phyloP scores from a whole-genome alignment of 1,140 invertebrate species.

The Anadara kagoshimensis region DNA sequence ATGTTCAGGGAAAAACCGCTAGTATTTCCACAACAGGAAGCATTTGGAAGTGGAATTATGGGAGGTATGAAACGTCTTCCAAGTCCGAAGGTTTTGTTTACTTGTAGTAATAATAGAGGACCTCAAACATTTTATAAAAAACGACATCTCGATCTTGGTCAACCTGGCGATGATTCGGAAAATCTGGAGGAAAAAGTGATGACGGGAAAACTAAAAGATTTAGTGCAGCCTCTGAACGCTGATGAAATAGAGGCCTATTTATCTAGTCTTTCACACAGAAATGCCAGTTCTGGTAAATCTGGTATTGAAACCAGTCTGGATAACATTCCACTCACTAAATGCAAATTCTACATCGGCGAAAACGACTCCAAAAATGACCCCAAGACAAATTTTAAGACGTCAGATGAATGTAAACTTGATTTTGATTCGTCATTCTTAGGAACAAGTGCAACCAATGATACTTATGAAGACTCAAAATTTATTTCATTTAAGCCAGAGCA shows the following conservation, averaged over 20 bases:
- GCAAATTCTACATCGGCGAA: constrained; percentile 57
- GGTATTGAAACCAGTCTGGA: constrained; percentile 36
- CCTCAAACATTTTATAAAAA: constrained; percentile 43
- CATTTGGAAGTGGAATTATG: too few species aligned
- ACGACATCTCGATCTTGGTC: constrained; percentile 51
- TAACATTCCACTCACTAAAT: constrained; percentile 57
- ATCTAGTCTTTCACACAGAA: constrained; percentile 49
- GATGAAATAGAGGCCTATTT: constrained; percentile 61
- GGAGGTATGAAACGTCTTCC: constrained; percentile 43
- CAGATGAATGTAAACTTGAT: not conserved
- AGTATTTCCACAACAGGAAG: too few species aligned
- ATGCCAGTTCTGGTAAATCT: constrained; percentile 4
- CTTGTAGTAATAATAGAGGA: constrained; percentile 32
- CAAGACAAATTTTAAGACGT: not conserved
- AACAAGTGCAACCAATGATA: not conserved
- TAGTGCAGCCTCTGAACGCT: constrained; percentile 50
- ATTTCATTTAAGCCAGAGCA: not conserved
- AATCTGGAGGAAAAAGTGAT: constrained; percentile 34
- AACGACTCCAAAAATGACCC: not conserved
- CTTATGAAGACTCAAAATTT: not conserved
- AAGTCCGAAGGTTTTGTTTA: constrained; percentile 64
- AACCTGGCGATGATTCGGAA: constrained; percentile 3
- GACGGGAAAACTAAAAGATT: constrained; percentile 38
- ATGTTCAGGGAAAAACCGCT: too few species aligned
- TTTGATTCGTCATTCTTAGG: not conserved